Conservation (phyloP, 1,140 invertebrate species). For the Sesamia nonagrioides region DNA sequence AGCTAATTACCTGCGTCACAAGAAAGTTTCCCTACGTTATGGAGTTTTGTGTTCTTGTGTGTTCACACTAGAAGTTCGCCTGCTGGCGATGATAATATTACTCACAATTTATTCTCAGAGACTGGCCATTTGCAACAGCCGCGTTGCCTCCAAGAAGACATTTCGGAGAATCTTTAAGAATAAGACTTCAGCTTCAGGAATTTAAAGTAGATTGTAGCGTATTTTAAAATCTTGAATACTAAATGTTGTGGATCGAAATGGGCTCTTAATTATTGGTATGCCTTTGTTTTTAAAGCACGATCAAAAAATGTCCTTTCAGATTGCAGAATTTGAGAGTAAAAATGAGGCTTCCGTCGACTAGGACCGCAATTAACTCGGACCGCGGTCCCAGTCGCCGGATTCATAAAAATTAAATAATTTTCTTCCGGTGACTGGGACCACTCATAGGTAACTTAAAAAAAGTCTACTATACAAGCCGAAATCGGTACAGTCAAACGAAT, state of each 20-base stretch:
- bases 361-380: too few species aligned
- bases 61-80: constrained; percentile 52
- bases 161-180: constrained; percentile 11
- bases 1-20: constrained; percentile 16
- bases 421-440: too few species aligned
- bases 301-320: too few species aligned
- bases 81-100: constrained; percentile 67
- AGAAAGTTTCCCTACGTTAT: constrained; percentile 42
- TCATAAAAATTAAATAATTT: too few species aligned
- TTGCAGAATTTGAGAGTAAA: too few species aligned
- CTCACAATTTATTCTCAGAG: constrained; percentile 65
- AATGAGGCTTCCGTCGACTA: too few species aligned
- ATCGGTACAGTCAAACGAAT: too few species aligned
- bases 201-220: constrained; percentile 2
- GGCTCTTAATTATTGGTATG: background rate
- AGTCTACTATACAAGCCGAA: too few species aligned
- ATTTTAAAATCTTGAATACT: constrained; percentile 6
- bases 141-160: constrained; percentile 33
- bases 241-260: background rate
- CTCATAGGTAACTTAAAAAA: too few species aligned
- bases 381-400: too few species aligned
- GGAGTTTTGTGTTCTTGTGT: constrained; percentile 48
- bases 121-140: constrained; percentile 66
- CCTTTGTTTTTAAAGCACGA: too few species aligned
- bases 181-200: background rate